Percentiles rank a stretch among this genome's conserved stretches.
Evolutionary conservation across 2,888 invertebrate genomes (phyloP).

Genomic region (Drosophila austrosaltans): DNA sequence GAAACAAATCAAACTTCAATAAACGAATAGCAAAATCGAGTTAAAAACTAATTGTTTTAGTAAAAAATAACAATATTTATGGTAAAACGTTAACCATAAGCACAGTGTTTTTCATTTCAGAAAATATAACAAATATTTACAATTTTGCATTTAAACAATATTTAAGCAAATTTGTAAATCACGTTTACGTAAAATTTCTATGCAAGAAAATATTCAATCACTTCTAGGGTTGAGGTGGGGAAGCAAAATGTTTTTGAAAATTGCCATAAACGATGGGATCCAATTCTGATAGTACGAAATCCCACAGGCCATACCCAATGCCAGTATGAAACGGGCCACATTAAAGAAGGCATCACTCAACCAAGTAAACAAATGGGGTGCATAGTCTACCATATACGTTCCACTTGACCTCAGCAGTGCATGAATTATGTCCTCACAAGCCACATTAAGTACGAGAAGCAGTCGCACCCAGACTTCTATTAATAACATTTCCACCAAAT

Average conservation of each 20-base stretch:
- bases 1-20: constrained; percentile 7
- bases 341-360: constrained; percentile 63
- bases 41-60: background rate
- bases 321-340: constrained; percentile 58
- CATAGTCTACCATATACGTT: constrained; percentile 46
- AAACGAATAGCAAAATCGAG: background rate
- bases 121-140: too few relatives aligned
- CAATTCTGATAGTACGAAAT: constrained; percentile 1
- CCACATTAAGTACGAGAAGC: constrained; percentile 52
- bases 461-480: constrained; percentile 70
- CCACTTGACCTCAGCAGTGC: constrained; percentile 54
- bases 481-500: constrained; percentile 60
- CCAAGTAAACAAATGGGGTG: constrained; percentile 54
- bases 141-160: too few relatives aligned
- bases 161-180: too few relatives aligned
- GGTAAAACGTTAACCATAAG: too few relatives aligned
- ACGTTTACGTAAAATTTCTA: too few relatives aligned
- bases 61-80: too few relatives aligned
- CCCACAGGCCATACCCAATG: constrained; percentile 29
- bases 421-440: constrained; percentile 54
- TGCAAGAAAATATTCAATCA: too few relatives aligned
- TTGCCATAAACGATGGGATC: background rate
- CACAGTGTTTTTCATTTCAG: too few relatives aligned
- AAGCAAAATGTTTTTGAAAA: too few relatives aligned
- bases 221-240: too few relatives aligned